Base-by-base conservation (phyloP, 2,797 vertebrate species). In the Lithobates pipiens region DNA sequence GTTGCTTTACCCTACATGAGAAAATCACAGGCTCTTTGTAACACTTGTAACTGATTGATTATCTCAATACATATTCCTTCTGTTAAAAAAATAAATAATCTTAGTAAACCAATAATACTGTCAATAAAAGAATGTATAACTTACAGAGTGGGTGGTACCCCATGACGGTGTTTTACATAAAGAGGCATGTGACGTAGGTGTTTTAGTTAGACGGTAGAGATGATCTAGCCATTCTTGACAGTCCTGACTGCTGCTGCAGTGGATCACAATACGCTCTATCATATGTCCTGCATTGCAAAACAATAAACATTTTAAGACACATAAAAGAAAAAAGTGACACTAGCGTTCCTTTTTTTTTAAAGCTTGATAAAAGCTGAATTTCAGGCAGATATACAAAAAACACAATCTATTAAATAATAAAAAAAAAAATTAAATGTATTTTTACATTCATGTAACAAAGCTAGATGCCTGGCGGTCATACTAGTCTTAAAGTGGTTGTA, bases 151-250 rank as follows among this genome's bases (percentile, higher is more conserved):
- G 50, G 90, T 36, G 2, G 34, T n/a, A 0, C 93, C 92, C 89
- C 94, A 95, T 0, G 94, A 95, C 1, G 93, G 94, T 0, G 94
- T 93, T 87, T 98, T 99, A 86, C 93, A 91, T 18, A 96, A 87
- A 0, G 95, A 96, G 86, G 94, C 90, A 50, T 94, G 95, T 39
- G 96, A 95, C 50, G 95, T 93, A 0, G 95, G 95, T 70, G 96
- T 97, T 94, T 97, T 98, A 90, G 93, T 96, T 67, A 96, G 93
- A 69, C 94, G 94, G 81, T 95, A 95, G 77, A 99, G 95, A 86
- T 97, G 96, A 42, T 99, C 98, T 1, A 99, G 91, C 98, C 98
- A 99, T 25, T 99, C 98, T 0, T 98, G 96, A 85, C 97, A 92
- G 83, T 99, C 98, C 88, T 96, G 96, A 77, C 92, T 92, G 89